Evolutionary conservation across 1,140 invertebrate genomes (phyloP).

Genomic region (Philopotamus ludificatus): DNA sequence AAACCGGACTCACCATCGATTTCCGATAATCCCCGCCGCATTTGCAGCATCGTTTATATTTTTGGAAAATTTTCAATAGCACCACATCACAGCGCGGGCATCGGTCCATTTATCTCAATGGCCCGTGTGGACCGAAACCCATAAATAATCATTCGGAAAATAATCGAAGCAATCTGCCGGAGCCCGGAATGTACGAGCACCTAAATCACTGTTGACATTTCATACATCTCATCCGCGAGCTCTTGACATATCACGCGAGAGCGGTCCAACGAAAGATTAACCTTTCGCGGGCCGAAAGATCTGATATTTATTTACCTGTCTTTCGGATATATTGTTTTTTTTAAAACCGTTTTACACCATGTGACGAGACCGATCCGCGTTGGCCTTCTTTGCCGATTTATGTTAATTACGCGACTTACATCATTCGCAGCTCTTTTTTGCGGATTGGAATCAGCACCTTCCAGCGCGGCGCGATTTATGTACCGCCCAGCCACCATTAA

Average conservation of each 20-base stretch:
- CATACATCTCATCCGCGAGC: slow-evolving; percentile 28
- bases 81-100: neutral
- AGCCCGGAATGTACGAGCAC: slow-evolving; percentile 6
- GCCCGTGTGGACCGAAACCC: neutral
- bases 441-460: neutral
- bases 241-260: slow-evolving; percentile 28
- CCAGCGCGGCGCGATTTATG: neutral
- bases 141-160: slow-evolving; percentile 24
- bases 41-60: no score
- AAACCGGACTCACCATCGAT: no score
- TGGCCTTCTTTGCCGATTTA: neutral
- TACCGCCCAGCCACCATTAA: neutral
- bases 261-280: slow-evolving; percentile 15
- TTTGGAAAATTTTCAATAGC: no score
- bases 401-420: neutral
- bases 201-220: slow-evolving; percentile 29
- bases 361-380: no score
- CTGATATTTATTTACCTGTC: slow-evolving; percentile 3
- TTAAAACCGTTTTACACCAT: no score
- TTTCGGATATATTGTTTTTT: neutral
- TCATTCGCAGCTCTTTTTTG: neutral
- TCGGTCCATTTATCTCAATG: neutral
- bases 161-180: slow-evolving; percentile 22
- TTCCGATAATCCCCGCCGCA: no score
- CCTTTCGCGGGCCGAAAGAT: neutral